phyloP scores from a whole-genome alignment of 2,113 vertebrate species.

The Halcyon senegalensis region DNA sequence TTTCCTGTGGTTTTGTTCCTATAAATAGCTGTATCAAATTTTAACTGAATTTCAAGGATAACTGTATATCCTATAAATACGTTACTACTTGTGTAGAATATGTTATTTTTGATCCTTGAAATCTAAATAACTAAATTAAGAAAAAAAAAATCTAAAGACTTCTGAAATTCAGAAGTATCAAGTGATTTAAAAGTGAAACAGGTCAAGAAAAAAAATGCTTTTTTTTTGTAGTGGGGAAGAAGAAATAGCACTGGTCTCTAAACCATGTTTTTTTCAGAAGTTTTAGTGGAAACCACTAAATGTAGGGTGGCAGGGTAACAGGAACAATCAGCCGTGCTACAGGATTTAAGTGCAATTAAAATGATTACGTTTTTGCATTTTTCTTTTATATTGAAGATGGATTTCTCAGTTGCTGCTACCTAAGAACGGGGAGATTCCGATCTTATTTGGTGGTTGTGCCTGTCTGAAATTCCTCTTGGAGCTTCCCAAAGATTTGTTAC shows the following conservation, averaged over 20 bases:
- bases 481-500: neutral
- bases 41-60: neutral
- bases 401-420: neutral
- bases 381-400: neutral
- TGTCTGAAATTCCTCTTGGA: neutral
- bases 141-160: neutral
- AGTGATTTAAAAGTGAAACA: neutral
- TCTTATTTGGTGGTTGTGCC: neutral
- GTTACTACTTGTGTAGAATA: neutral
- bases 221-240: neutral
- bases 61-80: neutral
- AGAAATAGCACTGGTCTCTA: neutral
- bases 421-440: neutral
- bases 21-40: neutral
- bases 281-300: neutral
- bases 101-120: neutral
- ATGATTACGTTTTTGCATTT: neutral
- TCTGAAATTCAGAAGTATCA: neutral
- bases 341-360: neutral
- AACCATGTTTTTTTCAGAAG: neutral
- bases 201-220: neutral
- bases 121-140: neutral
- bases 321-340: neutral
- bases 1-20: neutral
- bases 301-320: neutral